Evolutionary conservation across 1,140 invertebrate genomes (phyloP), one percentile per base, ranked within the genome.

Genomic region (Metopolophium dirhodum): DNA sequence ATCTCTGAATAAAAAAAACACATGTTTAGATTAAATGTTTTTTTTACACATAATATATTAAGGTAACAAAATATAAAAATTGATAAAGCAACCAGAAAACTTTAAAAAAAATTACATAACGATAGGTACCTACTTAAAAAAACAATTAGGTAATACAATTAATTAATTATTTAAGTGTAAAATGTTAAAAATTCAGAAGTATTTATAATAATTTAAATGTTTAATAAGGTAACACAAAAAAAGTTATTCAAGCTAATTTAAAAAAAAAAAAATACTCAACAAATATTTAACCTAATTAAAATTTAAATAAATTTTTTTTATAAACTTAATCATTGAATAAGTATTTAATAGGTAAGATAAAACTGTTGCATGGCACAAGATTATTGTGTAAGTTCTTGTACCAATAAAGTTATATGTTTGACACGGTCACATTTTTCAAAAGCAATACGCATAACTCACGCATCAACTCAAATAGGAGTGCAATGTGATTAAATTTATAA

Each of bases 161-260:
- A 9, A 30, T 90, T n/a, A 41, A 41, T 89, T 57, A 54, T 57
- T 54, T 89, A 68, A 68, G 57, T 90, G 61, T 45, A 90, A 90
- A 90, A 57, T 49, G 49, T 26, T 30, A 90, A 45, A 90, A 90
- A 37, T 89, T 35, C 57, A n/a, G n/a, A 90, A 90, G 54, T 90
- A 68, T 68, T 35, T 45, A 47, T 68, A 90, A 7, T 41, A 57
- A 57, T 4, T 47, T 20, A 68, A 68, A 45, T 68, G n/a, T 30
- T 49, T 30, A 90, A 90, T 68, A 68, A 45, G 26, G 57, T 90
- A 68, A 90, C 89, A 68, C 37, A 68, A 90, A 68, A 23, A 45
- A 90, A 18, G 1, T 20, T 68, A n/a, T 54, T 45, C 45, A 89
- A 61, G 54, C 57, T 45, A 90, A 90, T 61, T 90, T 61, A 20